phyloP scores from a whole-genome alignment of 2,888 invertebrate species.

The Scrobipalpa costella region DNA sequence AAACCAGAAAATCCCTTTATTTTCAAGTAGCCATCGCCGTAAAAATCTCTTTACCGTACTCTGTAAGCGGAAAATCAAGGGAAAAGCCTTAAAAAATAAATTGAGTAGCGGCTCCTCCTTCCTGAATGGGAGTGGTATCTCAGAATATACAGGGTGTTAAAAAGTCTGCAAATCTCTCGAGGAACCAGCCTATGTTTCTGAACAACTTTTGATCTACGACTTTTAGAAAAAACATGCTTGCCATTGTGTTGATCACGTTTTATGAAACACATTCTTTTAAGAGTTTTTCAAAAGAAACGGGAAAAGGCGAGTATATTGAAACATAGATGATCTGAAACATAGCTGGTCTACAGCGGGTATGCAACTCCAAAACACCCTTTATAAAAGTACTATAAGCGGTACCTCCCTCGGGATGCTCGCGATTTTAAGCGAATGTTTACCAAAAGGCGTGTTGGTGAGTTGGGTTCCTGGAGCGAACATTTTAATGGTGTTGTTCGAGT shows the following conservation, averaged over 20 bases:
- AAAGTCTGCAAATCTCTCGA: too few species aligned
- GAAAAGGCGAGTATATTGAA: too few species aligned
- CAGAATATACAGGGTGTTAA: not conserved
- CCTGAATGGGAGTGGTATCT: not conserved
- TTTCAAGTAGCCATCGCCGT: not conserved
- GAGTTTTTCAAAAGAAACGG: too few species aligned
- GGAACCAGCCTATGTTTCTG: too few species aligned
- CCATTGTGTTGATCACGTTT: too few species aligned
- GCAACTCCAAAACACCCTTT: too few species aligned
- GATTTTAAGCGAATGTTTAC: conserved; percentile 11
- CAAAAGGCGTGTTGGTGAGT: not conserved
- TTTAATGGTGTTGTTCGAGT: not conserved
- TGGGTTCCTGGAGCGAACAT: not conserved
- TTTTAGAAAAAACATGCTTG: too few species aligned
- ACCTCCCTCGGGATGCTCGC: not conserved
- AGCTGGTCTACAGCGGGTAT: too few species aligned
- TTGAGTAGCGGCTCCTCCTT: conserved; percentile 12
- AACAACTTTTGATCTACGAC: too few species aligned
- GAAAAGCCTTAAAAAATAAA: conserved; percentile 18
- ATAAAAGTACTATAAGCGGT: not conserved
- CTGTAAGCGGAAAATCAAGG: conserved; percentile 8
- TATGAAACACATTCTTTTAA: too few species aligned
- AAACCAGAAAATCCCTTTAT: not conserved
- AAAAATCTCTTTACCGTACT: not conserved
- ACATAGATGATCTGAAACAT: too few species aligned